Base-by-base conservation (phyloP, 2,888 invertebrate genomes). In the Heterodera filipjevi region DNA sequence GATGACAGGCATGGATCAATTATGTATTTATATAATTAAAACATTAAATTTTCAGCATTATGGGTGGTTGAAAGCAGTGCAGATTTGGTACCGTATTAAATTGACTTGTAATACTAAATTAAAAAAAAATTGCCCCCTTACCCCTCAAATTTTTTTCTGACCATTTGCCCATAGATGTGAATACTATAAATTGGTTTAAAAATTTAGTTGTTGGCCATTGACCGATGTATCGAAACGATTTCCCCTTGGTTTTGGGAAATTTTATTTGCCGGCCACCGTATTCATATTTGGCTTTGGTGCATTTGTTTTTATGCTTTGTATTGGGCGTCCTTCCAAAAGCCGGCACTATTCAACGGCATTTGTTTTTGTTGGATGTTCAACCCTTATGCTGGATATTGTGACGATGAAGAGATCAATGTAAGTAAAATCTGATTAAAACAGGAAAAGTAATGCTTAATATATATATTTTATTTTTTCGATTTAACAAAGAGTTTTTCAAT, bases 61-160 rank as follows among this genome's bases (percentile, higher is more conserved):
- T 72, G 72, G 72, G 44, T 72, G 49, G 72, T 59, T 12, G 72
- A 72, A 72, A 72, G 72, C 44, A 72, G 53, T 44, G 72, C 72
- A 19, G 72, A 72, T 12, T 35, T 72, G 32, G 72, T 72, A 71
- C 1, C 30, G 22, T 19, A 68, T 35, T 68, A n/a, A n/a, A n/a
- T n/a, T n/a, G n/a, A n/a, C n/a, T n/a, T n/a, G n/a, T n/a, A n/a
- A n/a, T n/a, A n/a, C n/a, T n/a, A n/a, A n/a, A n/a, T n/a, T n/a
- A n/a, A n/a, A n/a, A n/a, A n/a, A n/a, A n/a, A n/a, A n/a, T n/a
- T n/a, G n/a, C n/a, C n/a, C n/a, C n/a, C n/a, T n/a, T n/a, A n/a
- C n/a, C n/a, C n/a, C n/a, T n/a, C n/a, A n/a, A n/a, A n/a, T n/a
- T n/a, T n/a, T n/a, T n/a, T n/a, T n/a, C n/a, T n/a, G n/a, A n/a